A percentile compares a stretch with the other conserved stretches of the same genome.
These are phyloP conservation scores for Drosophila austrosaltans DNA, from an alignment of 2,888 invertebrate genomes.

Conservation along the genomic window DNA sequence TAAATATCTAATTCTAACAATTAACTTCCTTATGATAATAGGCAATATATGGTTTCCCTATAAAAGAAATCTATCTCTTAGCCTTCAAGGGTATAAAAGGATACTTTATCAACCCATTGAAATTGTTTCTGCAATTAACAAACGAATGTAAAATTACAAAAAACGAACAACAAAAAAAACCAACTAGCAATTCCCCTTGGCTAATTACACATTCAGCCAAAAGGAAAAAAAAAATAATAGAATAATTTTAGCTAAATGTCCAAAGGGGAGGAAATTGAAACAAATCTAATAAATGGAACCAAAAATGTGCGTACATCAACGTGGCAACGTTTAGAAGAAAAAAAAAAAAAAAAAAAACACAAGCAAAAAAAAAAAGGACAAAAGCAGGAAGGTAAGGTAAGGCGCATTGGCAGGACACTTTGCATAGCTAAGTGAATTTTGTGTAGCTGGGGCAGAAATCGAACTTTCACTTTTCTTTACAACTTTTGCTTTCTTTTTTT, in stretches of 20 bases:
- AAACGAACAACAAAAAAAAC: not conserved
- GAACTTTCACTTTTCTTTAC: conserved; percentile 62
- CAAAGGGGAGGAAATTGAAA: conserved; percentile 67
- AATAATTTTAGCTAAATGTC: conserved; percentile 16
- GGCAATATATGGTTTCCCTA: not conserved
- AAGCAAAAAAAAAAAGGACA: not conserved
- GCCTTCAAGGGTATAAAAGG: not conserved
- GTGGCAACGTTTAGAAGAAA: not conserved
- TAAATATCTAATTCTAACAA: not conserved
- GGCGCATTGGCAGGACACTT: conserved; percentile 34
- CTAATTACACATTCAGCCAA: conserved; percentile 17
- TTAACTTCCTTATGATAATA: too few relatives aligned
- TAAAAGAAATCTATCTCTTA: not conserved
- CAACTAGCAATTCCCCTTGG: conserved; percentile 15
- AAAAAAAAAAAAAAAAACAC: not conserved
- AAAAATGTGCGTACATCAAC: conserved; percentile 75
- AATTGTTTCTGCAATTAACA: not conserved
- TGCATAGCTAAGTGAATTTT: conserved; percentile 70
- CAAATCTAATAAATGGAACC: conserved; percentile 81
- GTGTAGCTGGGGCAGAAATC: conserved; percentile 64
- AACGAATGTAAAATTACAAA: conserved; percentile 5
- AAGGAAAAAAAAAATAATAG: conserved; percentile 9
- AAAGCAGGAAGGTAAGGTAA: conserved; percentile 23
- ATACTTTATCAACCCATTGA: not conserved
- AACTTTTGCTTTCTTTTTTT: conserved; percentile 27